Base-by-base conservation (phyloP, 2,888 invertebrate species). In the Andrena bicolor region DNA sequence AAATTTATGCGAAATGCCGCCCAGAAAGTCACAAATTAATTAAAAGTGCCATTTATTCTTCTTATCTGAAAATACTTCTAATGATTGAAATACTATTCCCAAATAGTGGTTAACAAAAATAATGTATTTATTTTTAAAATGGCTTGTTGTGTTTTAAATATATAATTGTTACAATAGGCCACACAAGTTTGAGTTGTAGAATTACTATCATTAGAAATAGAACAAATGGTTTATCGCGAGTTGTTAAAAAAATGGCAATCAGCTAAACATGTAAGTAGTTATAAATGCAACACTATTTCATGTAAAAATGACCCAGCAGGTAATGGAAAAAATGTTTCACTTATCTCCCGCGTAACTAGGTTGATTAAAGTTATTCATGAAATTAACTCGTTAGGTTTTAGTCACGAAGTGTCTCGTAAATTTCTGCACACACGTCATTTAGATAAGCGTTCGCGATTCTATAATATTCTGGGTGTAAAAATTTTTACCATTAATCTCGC, bases 321-420 rank as follows among this genome's bases (percentile, higher is more conserved):
- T 78, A 68, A 78, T n/a, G 72, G 30, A 49, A 73, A 61, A 73
- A 63, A 13, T 49, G 20, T 63, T 35, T 49, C 26, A 63, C 49
- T 78, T 73, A 64, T 58, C 63, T 79, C 5, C 48, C 23, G 20
- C 6, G 5, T 63, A 79, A 80, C 72, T 58, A 32, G 61, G 61
- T 63, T 80, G 80, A 78, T 71, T 68, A 61, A 72, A 23, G 56
- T 78, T 72, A 13, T 58, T 71, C 72, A 61, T 66, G 72, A 60
- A 80, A 80, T 80, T 78, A 68, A 80, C 80, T 80, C 61, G 72
- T 78, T 78, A 78, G 6, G 32, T 56, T 26, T 23, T 13, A 41
- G 78, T 80, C 80, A 78, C 80, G 71, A 78, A 72, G 61, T 66
- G 65, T 71, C 58, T 20, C 13, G 49, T 48, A 66, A 71, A 56